Conservation (phyloP, 2,113 vertebrate species). For the Xenotilapia flavipinnis region DNA sequence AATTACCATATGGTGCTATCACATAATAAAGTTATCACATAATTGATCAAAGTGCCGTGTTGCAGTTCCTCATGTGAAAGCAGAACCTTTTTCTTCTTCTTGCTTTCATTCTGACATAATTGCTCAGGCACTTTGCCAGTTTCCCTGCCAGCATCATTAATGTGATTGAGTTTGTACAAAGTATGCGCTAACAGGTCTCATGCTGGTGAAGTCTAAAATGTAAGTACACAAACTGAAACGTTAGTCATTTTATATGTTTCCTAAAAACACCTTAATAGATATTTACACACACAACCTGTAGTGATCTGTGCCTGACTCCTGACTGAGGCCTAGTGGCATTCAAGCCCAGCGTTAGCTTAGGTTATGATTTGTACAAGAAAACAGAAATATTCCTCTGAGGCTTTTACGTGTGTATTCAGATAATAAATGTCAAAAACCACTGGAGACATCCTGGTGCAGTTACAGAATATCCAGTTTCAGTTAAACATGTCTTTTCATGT, state of each 20-base stretch:
- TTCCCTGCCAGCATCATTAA: slow-evolving; percentile 43
- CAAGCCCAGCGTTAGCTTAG: background rate
- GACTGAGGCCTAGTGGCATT: background rate
- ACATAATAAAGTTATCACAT: slow-evolving; percentile 38
- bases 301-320: background rate
- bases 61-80: slow-evolving; percentile 16
- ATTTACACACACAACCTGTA: background rate
- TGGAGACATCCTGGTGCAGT: background rate
- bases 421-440: background rate
- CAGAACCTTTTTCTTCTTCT: slow-evolving; percentile 15
- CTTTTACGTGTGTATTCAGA: background rate
- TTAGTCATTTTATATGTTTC: slow-evolving; percentile 30
- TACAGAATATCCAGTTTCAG: background rate
- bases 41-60: slow-evolving; percentile 44
- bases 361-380: background rate
- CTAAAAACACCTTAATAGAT: slow-evolving; percentile 9
- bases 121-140: slow-evolving; percentile 43
- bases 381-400: background rate
- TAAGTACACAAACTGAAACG: slow-evolving; percentile 36
- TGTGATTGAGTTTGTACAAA: slow-evolving; percentile 49
- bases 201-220: slow-evolving; percentile 44
- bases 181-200: slow-evolving; percentile 55
- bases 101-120: slow-evolving; percentile 44
- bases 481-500: background rate
- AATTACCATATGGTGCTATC: slow-evolving; percentile 43